These are phyloP conservation scores for Drosophila parvula DNA, from an alignment of 1,140 invertebrate genomes.

Conservation along the genomic window DNA sequence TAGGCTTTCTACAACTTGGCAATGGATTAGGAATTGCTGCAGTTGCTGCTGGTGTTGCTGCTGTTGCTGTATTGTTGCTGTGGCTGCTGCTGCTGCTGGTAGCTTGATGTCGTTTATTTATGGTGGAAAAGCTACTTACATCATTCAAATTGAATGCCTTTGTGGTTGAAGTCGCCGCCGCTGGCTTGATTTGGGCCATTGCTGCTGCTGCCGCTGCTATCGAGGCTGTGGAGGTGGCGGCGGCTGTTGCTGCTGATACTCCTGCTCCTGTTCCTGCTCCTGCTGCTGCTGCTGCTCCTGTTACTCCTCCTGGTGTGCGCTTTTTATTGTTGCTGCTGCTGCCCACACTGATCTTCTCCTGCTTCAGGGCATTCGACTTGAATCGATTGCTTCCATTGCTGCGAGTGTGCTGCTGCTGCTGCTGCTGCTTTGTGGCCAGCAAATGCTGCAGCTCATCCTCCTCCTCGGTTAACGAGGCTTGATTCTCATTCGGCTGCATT, in stretches of 20 bases:
- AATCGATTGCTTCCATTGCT: constrained; percentile 43
- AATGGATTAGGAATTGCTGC: constrained; percentile 39
- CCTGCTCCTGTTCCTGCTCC: constrained; percentile 14
- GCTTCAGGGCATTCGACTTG: constrained; percentile 49
- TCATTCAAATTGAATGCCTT: constrained; percentile 79
- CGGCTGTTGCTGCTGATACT: constrained; percentile 11
- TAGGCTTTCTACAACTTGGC: constrained; percentile 48
- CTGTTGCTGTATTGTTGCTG: constrained; percentile 21
- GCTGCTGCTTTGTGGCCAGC: constrained; percentile 9
- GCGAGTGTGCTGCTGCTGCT: constrained; percentile 31
- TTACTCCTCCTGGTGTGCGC: constrained; percentile 1
- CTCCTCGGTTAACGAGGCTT: constrained; percentile 7
- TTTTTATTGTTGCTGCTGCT: neutral
- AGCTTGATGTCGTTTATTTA: constrained; percentile 75
- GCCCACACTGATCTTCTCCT: constrained; percentile 15
- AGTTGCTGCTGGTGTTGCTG: constrained; percentile 18
- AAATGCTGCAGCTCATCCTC: constrained; percentile 16
- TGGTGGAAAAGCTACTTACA: constrained; percentile 73
- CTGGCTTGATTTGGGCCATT: constrained; percentile 7
- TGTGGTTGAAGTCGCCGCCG: constrained; percentile 8
- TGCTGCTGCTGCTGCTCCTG: constrained; percentile 47
- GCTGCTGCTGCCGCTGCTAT: constrained; percentile 16
- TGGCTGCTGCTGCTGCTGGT: constrained; percentile 58
- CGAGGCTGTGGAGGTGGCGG: constrained; percentile 1
- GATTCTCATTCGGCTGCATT: constrained; percentile 65